These are phyloP conservation scores for Capromys pilorides DNA, from an alignment of 2,797 vertebrate species.

Conservation along the genomic window DNA sequence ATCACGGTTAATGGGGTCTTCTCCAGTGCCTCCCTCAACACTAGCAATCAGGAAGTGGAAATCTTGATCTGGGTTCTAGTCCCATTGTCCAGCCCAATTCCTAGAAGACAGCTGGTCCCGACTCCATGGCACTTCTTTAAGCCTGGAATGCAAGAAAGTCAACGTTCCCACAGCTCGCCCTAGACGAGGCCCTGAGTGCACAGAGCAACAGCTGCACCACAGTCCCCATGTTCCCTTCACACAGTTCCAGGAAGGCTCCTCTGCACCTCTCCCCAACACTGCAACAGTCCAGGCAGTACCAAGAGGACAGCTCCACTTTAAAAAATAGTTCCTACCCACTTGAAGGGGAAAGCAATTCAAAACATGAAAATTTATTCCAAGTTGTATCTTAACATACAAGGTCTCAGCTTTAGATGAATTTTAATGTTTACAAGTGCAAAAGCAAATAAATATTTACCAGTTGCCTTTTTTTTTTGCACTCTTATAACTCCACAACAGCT, in stretches of 20 bases:
- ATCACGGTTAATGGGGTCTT: neutral
- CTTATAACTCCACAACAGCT: conserved; percentile 79
- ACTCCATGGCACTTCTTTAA: neutral
- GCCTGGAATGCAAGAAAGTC: neutral
- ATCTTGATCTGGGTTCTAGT: neutral
- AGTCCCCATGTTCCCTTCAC: neutral
- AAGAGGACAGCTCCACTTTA: conserved; percentile 25
- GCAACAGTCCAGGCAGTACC: neutral
- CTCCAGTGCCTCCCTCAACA: neutral
- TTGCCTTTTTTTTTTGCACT: conserved; percentile 81
- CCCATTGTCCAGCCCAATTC: neutral
- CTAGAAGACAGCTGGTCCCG: neutral
- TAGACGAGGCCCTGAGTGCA: neutral
- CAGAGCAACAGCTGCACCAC: neutral
- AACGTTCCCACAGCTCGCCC: neutral
- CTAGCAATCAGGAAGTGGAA: neutral
- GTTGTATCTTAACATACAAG: conserved; percentile 81
- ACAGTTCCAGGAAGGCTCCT: neutral
- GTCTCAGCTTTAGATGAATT: conserved; percentile 84
- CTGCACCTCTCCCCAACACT: neutral
- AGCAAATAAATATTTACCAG: conserved; percentile 82
- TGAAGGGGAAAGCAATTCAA: conserved; percentile 75
- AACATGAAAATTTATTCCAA: conserved; percentile 84
- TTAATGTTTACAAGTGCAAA: conserved; percentile 83
- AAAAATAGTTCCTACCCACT: conserved; percentile 67